Percentiles rank a stretch among this genome's conserved stretches.
Conservation (phyloP, 2,113 vertebrate genomes). For the Xiphias gladius region DNA sequence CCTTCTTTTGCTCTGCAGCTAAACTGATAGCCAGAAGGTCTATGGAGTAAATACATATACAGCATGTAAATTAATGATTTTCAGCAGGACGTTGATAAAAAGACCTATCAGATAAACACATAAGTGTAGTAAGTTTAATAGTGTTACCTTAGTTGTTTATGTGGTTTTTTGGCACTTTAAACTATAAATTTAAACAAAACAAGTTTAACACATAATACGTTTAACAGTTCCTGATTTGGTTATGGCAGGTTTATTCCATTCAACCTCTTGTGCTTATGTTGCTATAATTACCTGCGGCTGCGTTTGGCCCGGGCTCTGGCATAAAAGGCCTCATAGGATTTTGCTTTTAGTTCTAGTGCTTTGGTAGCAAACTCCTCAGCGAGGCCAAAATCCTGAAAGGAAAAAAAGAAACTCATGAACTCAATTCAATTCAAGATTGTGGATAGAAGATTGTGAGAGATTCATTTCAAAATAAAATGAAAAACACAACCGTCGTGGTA, state of each 20-base stretch:
- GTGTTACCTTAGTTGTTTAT: neutral
- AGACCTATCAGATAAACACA: no score
- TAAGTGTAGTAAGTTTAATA: no score
- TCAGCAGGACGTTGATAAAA: no score
- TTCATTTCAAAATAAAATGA: neutral
- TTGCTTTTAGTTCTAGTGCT: slow-evolving; percentile 97
- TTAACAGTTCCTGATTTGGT: neutral
- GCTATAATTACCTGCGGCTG: slow-evolving; percentile 79
- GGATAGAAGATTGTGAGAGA: neutral
- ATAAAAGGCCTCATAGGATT: slow-evolving; percentile 98
- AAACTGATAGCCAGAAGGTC: no score
- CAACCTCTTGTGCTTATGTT: slow-evolving; percentile 15
- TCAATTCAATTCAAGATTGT: neutral
- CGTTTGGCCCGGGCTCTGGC: slow-evolving; percentile 84
- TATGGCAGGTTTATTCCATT: neutral
- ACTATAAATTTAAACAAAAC: neutral
- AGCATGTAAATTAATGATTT: no score
- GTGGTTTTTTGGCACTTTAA: neutral
- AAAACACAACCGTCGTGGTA: neutral
- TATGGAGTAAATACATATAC: no score
- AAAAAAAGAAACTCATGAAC: slow-evolving; percentile 17
- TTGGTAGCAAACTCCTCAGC: slow-evolving; percentile 98
- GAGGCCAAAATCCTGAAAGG: slow-evolving; percentile 85
- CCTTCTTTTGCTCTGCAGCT: no score
- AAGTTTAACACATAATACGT: neutral